phyloP scores from a whole-genome alignment of 2,797 vertebrate genomes.

The Malacoctenus gilli region DNA sequence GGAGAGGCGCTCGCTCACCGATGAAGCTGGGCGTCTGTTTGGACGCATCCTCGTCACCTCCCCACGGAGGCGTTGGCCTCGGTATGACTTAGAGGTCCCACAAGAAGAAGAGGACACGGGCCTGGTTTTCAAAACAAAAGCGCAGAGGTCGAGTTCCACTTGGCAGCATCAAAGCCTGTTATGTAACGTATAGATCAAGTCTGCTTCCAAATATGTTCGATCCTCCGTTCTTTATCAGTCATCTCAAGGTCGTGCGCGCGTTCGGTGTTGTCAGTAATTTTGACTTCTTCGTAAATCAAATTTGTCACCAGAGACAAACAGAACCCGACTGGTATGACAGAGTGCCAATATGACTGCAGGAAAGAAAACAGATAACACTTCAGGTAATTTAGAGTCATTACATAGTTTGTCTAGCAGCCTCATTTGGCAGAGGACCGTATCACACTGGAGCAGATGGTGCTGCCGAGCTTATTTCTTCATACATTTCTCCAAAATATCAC shows the following conservation, averaged over 20 bases:
- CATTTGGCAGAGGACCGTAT: slow-evolving; percentile 41
- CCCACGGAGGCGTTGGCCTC: too few species aligned
- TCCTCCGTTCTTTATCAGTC: background rate
- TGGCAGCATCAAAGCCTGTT: background rate
- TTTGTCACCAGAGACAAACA: slow-evolving; percentile 3
- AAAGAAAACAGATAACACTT: slow-evolving; percentile 37
- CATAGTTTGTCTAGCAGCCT: slow-evolving; percentile 31
- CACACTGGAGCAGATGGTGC: slow-evolving; percentile 49
- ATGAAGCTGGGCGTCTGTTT: too few species aligned
- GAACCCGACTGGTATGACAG: slow-evolving; percentile 8
- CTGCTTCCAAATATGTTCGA: background rate
- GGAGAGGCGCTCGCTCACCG: too few species aligned
- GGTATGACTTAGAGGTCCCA: too few species aligned
- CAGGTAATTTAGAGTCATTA: slow-evolving; percentile 58
- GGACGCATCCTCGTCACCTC: too few species aligned
- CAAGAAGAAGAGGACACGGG: too few species aligned
- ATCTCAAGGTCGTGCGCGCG: too few species aligned
- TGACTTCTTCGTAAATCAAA: slow-evolving; percentile 6
- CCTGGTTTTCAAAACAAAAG: too few species aligned
- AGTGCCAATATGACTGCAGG: slow-evolving; percentile 9
- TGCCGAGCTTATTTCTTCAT: slow-evolving; percentile 11
- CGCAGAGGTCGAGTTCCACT: too few species aligned
- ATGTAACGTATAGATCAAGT: background rate
- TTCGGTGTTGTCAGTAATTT: background rate
- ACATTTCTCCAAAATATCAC: slow-evolving; percentile 27